Base-by-base conservation (phyloP, 2,888 invertebrate genomes). In the Agonopterix alstromeriana region DNA sequence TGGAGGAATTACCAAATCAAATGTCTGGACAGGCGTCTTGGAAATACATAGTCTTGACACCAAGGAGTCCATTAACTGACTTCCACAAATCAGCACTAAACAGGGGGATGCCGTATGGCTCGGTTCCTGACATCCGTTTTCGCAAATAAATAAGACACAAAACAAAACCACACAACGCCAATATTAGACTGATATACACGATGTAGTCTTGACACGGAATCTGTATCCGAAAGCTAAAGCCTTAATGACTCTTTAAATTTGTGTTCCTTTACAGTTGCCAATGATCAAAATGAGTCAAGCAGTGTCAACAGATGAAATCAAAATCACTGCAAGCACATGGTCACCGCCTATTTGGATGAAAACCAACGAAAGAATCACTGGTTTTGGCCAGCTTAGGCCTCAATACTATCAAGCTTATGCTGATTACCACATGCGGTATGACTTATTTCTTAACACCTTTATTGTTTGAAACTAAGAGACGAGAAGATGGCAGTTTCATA, bases 351-450 rank as follows among this genome's bases (percentile, higher is more conserved):
- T 82, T 2, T 94, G 93, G 93, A 94, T 94, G 94, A 94, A 94
- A 70, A 91, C 90, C 0, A 92, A 91, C 59, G 79, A 91, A 43
- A 70, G 66, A 7, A 90, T 90, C 67, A 88, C 84, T 0, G 93
- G 93, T 57, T 92, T 88, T 58, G 90, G 90, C 42, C 86, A 79
- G 45, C 65, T 92, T 0, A 84, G 79, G 57, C 67, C 73, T 0
- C 73, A 91, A 49, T 95, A 92, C 73, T 97, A 94, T 72, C 93
- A 95, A 72, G 70, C 92, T 0, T 98, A 94, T 89, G 96, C 96
- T 0, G 88, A 95, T 57, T 98, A 97, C 69, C 92, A 94, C 69
- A 64, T 95, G 2, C 94, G 91, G 90, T 93, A 63, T 60, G 9
- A 38, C 2, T 38, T 10, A 38, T n/a, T 10, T 38, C n/a, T 38